Evolutionary conservation across 2,888 invertebrate species (phyloP).

Genomic region (Harpagoxenus sublaevis): DNA sequence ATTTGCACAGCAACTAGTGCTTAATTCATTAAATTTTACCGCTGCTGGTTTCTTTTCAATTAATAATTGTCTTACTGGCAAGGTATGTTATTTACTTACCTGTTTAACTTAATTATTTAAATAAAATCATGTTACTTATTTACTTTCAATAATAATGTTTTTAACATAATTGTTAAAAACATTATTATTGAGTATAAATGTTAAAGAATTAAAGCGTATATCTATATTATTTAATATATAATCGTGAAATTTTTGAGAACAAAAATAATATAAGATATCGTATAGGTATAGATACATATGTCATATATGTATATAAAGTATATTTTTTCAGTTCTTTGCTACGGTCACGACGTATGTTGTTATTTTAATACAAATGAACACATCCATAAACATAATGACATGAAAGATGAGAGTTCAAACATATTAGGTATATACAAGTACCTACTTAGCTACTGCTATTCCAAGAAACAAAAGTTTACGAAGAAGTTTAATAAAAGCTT

Average conservation of each 20-base stretch:
- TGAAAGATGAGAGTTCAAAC: background rate
- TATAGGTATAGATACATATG: too few relatives aligned
- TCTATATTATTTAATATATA: background rate
- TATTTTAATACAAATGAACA: constrained; percentile 41
- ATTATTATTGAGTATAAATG: too few relatives aligned
- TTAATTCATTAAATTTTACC: constrained; percentile 29
- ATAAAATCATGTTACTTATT: background rate
- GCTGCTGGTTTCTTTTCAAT: constrained; percentile 35
- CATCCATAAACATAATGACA: background rate
- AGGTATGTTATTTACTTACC: constrained; percentile 13
- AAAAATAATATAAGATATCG: background rate
- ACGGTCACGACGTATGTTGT: constrained; percentile 45
- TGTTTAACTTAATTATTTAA: background rate
- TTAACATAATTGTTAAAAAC: background rate
- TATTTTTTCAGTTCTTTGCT: constrained; percentile 47
- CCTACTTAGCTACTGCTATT: background rate
- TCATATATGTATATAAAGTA: background rate
- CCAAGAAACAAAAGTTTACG: too few relatives aligned
- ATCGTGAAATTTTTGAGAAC: background rate
- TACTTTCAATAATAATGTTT: background rate
- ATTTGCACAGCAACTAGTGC: constrained; percentile 39
- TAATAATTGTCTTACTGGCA: constrained; percentile 39
- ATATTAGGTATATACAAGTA: background rate
- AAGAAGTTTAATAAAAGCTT: background rate
- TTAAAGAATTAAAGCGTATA: background rate